Evolutionary conservation across 2,888 invertebrate species (phyloP), one percentile per base, ranked within the genome.

Genomic region (Aphidius colemani): DNA sequence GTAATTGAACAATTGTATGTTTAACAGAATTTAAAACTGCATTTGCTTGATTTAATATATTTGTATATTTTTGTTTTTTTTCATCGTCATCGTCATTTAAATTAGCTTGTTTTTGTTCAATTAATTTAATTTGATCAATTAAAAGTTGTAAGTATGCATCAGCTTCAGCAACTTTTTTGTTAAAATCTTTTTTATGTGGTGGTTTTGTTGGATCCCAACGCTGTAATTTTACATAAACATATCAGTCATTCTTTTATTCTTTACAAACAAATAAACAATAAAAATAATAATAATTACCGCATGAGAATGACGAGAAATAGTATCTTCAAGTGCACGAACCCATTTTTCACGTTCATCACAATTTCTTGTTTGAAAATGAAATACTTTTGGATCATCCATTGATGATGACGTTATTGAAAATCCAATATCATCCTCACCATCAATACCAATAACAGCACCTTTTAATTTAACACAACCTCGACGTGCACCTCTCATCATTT

Each of bases 351-450:
- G 87, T 81, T 99, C 98, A 61, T 94, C 93, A 10, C 92, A 91
- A 83, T 98, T 96, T 72, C 95, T 88, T 18, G 98, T 98, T 88
- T 99, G 98, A 83, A 99, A 97, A 84, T 99, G 99, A 85, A 99
- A 99, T 10, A 97, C 97, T 84, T 99, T 99, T 75, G 97, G 95
- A 84, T 99, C 99, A 58, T 98, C 98, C 63, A 82, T 82, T 51
- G 75, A 78, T 10, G 82, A 82, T 4, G 81, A 79, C 8, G 82
- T 98, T 77, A 99, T 96, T 57, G 98, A 99, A 85, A 99, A 99
- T 6, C 98, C 98, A 78, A 97, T 96, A 83, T 99, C 98, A 82
- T 98, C 98, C 83, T 98, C 98, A 81, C 98, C 97, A 80, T 99
- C 98, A 74, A 99, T 99, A 56, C 99, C 99, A 78, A 99, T 95